phyloP scores from a whole-genome alignment of 2,888 invertebrate species.

The Notodonta ziczac region DNA sequence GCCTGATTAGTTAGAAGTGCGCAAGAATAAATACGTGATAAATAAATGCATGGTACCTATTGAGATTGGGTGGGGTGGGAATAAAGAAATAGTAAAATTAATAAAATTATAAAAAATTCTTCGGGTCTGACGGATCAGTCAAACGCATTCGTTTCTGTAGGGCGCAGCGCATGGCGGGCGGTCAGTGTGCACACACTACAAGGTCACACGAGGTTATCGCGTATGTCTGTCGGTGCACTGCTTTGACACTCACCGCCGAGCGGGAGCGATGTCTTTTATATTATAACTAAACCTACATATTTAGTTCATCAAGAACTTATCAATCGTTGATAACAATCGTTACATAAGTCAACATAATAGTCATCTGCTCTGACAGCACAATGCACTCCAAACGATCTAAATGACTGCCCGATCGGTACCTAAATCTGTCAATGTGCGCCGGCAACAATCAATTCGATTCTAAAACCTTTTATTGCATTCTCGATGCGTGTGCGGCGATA shows the following conservation, averaged over 20 bases:
- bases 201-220: slow-evolving; percentile 72
- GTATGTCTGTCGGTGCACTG: slow-evolving; percentile 50
- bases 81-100: no score
- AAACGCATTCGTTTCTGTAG: slow-evolving; percentile 18
- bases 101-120: no score
- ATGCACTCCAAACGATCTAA: slow-evolving; percentile 33
- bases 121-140: background rate
- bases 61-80: no score
- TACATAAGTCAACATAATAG: slow-evolving; percentile 53
- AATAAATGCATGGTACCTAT: slow-evolving; percentile 12
- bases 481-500: slow-evolving; percentile 73
- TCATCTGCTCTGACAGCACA: slow-evolving; percentile 41
- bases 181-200: slow-evolving; percentile 56
- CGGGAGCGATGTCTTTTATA: slow-evolving; percentile 51
- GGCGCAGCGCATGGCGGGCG: slow-evolving; percentile 30
- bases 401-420: slow-evolving; percentile 51
- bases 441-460: slow-evolving; percentile 58
- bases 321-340: slow-evolving; percentile 31
- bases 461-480: slow-evolving; percentile 70
- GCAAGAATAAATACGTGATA: slow-evolving; percentile 18
- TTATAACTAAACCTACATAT: background rate
- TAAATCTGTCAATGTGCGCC: slow-evolving; percentile 59
- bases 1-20: slow-evolving; percentile 13
- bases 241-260: slow-evolving; percentile 61
- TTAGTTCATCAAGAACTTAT: slow-evolving; percentile 38